A percentile compares a stretch with the other conserved stretches of the same genome.
phyloP scores from a whole-genome alignment of 2,797 vertebrate genomes.

The Phyllotis vaccarum region DNA sequence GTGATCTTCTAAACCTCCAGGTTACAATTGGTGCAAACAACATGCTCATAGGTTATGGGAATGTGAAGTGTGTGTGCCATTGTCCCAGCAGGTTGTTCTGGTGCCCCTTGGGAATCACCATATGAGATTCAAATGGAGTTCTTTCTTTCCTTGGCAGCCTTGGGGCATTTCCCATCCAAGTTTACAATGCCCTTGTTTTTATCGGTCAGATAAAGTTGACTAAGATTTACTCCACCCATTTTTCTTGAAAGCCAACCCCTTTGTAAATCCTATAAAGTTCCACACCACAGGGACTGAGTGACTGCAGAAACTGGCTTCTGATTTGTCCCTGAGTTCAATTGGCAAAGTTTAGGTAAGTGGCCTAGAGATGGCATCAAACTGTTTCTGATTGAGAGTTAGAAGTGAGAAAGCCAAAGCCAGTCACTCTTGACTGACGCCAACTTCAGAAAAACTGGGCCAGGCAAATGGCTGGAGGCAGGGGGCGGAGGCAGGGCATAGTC shows the following conservation, averaged over 20 bases:
- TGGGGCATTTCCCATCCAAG: background rate
- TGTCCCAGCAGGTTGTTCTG: background rate
- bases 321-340: background rate
- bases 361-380: background rate
- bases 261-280: constrained; percentile 48
- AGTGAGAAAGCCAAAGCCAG: background rate
- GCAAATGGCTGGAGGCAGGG: background rate
- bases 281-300: background rate
- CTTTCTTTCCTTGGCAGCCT: background rate
- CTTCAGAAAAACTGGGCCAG: background rate
- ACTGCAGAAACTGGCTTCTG: constrained; percentile 13
- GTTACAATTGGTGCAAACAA: background rate
- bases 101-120: background rate
- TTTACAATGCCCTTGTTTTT: background rate
- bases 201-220: background rate
- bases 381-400: background rate
- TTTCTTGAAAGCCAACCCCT: constrained; percentile 45
- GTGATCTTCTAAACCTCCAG: background rate
- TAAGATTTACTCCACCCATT: constrained; percentile 61
- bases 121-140: background rate
- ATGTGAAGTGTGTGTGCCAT: background rate
- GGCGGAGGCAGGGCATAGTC: fast-evolving
- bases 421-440: background rate
- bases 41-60: background rate
- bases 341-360: constrained; percentile 60